Base-by-base conservation (phyloP, 2,113 vertebrate species). In the Rhinolophus sinicus region DNA sequence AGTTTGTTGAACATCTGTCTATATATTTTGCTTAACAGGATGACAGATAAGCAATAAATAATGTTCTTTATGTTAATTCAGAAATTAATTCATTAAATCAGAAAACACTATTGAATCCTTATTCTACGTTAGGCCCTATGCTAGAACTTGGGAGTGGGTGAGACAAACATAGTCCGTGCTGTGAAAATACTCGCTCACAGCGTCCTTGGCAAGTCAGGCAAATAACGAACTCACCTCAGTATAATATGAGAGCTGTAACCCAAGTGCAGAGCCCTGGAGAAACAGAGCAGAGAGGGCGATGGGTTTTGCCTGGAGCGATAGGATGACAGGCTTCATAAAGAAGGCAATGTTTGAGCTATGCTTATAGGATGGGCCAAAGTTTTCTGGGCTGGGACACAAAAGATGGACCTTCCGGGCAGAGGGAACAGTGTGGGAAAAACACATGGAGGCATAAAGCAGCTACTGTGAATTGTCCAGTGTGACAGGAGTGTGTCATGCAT, bases 11-110 rank as follows among this genome's bases (percentile, higher is more conserved):
- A 87, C 84, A 90, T 70, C 84, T 52, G 83, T 33, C 40, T 73
- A 95, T 40, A 40, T 64, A 67, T 85, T 83, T 84, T 95, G 33
- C 70, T 94, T 82, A 40, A 77, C 62, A 38, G 50, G 16, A 44
- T 40, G 90, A 78, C 40, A 12, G 44, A 76, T 0, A 40, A 90
- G 62, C 47, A 95, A 90, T 81, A 92, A 81, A 84, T 96, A 78
- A 84, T 84, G 70, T 67, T 90, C 86, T 87, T 35, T 87, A 75
- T 44, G 60, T 80, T 95, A 77, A 93, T 93, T 70, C 52, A 90
- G 80, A 60, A 87, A 88, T 92, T 58, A 70, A 86, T 75, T 93
- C 54, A 95, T 93, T 90, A 73, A 92, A 54, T 73, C 84, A 85
- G 88, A 90, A 96, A 95, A 89, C n/a, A 80, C 52, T 81, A 26